Conservation (phyloP, 2,888 invertebrate genomes). For the Pogonocherus hispidulus region DNA sequence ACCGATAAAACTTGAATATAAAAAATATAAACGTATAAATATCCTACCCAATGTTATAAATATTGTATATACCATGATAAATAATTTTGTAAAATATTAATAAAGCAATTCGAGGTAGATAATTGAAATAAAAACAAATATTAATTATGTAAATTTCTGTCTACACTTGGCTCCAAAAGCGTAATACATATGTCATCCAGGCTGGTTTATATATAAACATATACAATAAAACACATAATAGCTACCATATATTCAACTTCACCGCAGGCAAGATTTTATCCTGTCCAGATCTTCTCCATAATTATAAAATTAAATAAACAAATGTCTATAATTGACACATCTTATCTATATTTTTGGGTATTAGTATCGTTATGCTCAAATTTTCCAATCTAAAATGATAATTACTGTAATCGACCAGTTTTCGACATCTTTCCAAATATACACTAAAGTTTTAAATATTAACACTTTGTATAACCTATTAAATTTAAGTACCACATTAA, state of each 20-base stretch:
- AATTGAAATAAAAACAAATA: neutral
- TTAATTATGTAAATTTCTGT: slow-evolving; percentile 1
- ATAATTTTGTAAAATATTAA: neutral
- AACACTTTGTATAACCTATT: slow-evolving; percentile 9
- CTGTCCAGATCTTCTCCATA: neutral
- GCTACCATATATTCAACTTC: neutral
- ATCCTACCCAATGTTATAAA: neutral
- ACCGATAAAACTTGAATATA: too few relatives aligned
- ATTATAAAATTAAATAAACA: slow-evolving; percentile 5
- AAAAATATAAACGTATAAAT: neutral
- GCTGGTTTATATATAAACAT: neutral
- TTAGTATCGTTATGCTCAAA: slow-evolving; percentile 3
- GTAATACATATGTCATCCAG: neutral
- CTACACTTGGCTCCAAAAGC: neutral
- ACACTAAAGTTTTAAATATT: slow-evolving; percentile 14
- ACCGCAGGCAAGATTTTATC: neutral
- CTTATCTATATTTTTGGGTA: neutral
- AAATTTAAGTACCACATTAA: slow-evolving; percentile 23
- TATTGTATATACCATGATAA: neutral
- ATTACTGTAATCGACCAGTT: neutral
- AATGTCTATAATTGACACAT: neutral
- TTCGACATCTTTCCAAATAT: slow-evolving; percentile 7
- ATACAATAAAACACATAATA: neutral
- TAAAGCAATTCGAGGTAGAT: neutral
- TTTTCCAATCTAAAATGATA: slow-evolving; percentile 4